A percentile compares a stretch with the other conserved stretches of the same genome.
Conservation (phyloP, 2,113 vertebrate genomes). For the Antechinus flavipes region DNA sequence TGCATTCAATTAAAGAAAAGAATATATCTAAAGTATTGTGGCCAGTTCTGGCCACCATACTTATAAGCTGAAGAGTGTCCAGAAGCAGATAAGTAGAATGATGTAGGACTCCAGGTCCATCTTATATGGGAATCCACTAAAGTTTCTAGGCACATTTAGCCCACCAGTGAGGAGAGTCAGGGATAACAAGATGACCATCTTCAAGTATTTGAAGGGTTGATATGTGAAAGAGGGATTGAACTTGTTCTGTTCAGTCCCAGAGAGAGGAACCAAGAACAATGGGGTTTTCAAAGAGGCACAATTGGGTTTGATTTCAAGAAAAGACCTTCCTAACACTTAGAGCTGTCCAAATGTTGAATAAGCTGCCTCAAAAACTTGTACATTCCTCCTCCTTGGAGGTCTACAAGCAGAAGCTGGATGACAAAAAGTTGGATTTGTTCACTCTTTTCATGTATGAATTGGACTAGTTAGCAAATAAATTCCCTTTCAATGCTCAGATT, state of each 20-base stretch:
- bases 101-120: not conserved
- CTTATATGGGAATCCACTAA: not conserved
- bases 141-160: not conserved
- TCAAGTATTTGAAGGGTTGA: not conserved
- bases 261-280: not conserved
- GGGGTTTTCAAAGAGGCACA: not conserved
- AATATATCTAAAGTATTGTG: not conserved
- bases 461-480: not conserved
- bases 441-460: not conserved
- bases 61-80: not conserved
- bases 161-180: not conserved
- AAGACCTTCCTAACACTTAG: not conserved
- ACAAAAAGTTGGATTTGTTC: not conserved
- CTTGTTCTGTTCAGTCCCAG: not conserved
- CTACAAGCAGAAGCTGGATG: not conserved
- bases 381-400: not conserved
- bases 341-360: not conserved
- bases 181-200: not conserved
- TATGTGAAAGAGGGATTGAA: not conserved
- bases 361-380: not conserved
- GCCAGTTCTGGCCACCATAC: not conserved
- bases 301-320: not conserved
- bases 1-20: not conserved
- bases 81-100: not conserved
- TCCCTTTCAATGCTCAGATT: not conserved